phyloP scores from a whole-genome alignment of 2,113 vertebrate species.

The Chloropsis cyanopogon region DNA sequence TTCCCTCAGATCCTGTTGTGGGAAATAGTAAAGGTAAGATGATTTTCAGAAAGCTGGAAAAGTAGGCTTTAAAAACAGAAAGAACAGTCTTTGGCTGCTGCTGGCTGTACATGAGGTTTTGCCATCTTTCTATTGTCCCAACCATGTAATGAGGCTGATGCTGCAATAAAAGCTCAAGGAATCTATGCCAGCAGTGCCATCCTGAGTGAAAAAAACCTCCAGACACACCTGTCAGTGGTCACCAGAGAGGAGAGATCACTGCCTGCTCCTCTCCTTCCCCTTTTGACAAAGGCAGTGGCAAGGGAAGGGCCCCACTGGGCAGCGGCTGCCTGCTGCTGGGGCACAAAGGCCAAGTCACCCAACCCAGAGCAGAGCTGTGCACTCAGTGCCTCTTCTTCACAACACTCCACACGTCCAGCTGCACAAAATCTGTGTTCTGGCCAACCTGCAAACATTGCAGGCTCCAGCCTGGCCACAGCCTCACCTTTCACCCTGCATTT shows the following conservation, averaged over 20 bases:
- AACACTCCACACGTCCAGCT: accelerated
- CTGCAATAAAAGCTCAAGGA: too few species aligned
- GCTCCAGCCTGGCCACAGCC: background rate
- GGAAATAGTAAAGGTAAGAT: too few species aligned
- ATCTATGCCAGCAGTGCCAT: too few species aligned
- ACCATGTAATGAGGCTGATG: too few species aligned
- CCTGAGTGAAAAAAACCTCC: too few species aligned
- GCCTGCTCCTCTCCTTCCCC: background rate
- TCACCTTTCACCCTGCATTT: background rate
- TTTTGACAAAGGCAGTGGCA: background rate
- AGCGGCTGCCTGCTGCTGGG: background rate
- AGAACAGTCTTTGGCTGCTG: too few species aligned
- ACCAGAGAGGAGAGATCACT: background rate
- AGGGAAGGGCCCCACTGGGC: background rate
- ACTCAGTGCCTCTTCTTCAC: background rate
- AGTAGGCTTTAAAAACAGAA: too few species aligned
- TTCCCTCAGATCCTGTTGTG: background rate
- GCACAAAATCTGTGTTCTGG: background rate
- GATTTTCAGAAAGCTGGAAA: too few species aligned
- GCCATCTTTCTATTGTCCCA: too few species aligned
- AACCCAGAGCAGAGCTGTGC: background rate
- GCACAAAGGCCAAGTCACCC: too few species aligned
- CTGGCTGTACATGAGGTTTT: too few species aligned
- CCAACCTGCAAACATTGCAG: background rate
- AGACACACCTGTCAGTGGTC: background rate